Conservation (phyloP, 2,113 vertebrate genomes). For the Rhodinocichla rosea region DNA sequence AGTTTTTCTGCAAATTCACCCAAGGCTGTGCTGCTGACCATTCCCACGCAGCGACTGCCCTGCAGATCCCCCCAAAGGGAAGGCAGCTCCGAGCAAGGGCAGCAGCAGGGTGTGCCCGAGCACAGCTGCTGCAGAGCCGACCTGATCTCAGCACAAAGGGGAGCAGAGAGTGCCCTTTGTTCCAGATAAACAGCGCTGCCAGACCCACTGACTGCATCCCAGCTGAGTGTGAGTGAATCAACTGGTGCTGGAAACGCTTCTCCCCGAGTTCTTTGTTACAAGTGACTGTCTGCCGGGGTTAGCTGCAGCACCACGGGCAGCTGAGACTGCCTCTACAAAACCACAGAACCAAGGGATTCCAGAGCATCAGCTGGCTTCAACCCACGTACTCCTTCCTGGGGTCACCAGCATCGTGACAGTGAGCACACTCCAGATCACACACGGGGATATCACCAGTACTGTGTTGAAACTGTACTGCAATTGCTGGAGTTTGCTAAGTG, state of each 20-base stretch:
- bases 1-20: neutral
- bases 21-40: neutral
- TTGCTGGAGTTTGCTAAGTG: neutral
- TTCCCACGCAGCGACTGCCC: neutral
- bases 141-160: neutral
- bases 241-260: neutral
- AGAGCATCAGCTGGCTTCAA: neutral
- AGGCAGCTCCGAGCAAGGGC: neutral
- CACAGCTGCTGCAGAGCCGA: neutral
- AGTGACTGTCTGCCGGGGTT: neutral
- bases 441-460: fast-evolving
- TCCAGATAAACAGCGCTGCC: neutral
- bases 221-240: neutral
- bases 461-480: neutral
- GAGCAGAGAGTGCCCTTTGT: neutral
- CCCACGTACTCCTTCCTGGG: fast-evolving
- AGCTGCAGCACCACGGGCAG: neutral
- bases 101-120: neutral
- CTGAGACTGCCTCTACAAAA: neutral
- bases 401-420: fast-evolving
- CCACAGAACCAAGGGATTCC: neutral
- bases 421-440: neutral
- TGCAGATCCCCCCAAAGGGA: neutral
- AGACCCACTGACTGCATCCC: neutral
- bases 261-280: neutral